Conservation (phyloP, 2,113 vertebrate genomes). For the Catagonus wagneri region DNA sequence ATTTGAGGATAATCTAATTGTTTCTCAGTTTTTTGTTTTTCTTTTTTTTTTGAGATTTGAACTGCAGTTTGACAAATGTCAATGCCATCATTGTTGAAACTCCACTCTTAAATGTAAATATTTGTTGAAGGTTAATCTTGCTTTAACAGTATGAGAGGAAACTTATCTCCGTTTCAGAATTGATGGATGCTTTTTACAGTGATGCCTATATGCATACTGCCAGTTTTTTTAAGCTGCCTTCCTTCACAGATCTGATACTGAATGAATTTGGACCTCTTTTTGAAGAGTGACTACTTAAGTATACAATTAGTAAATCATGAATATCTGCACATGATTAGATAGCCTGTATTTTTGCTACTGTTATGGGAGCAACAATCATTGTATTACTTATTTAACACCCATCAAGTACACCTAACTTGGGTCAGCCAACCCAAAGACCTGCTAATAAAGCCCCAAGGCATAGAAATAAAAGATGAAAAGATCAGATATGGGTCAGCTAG, state of each 20-base stretch:
- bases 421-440: neutral
- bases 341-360: neutral
- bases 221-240: neutral
- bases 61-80: slow-evolving; percentile 43
- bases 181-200: slow-evolving; percentile 44
- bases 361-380: neutral
- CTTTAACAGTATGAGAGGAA: slow-evolving; percentile 47
- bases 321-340: neutral
- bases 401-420: neutral
- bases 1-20: slow-evolving; percentile 35
- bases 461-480: neutral
- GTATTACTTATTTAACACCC: neutral
- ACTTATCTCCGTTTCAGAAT: slow-evolving; percentile 55
- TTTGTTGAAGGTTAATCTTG: slow-evolving; percentile 79
- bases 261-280: slow-evolving; percentile 45
- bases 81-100: slow-evolving; percentile 16
- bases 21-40: slow-evolving; percentile 20
- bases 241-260: neutral
- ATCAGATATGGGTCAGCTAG: neutral
- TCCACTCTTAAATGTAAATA: slow-evolving; percentile 82
- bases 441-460: neutral
- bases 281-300: slow-evolving; percentile 21
- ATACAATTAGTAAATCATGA: neutral
- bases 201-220: neutral
- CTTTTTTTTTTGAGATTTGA: slow-evolving; percentile 31